Evolutionary conservation across 1,140 invertebrate species (phyloP).

Genomic region (Muscidifurax raptorellus): DNA sequence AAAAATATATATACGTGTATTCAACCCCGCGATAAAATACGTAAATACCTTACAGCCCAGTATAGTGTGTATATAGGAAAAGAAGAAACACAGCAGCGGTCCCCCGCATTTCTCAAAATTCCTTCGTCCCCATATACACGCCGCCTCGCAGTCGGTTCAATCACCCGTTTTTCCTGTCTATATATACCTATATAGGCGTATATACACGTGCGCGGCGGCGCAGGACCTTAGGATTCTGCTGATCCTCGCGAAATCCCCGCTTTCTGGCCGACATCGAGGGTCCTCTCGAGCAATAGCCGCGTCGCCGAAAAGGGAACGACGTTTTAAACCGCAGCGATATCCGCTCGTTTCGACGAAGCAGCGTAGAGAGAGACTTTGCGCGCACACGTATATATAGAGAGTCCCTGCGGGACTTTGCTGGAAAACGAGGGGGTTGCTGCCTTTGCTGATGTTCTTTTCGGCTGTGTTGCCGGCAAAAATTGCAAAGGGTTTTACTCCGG

Average conservation of each 20-base stretch:
- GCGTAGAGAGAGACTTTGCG: slow-evolving; percentile 58
- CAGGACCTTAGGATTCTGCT: slow-evolving; percentile 65
- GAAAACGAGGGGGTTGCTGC: slow-evolving; percentile 61
- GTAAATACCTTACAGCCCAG: slow-evolving; percentile 41
- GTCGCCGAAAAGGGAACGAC: slow-evolving; percentile 61
- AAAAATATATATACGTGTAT: not conserved
- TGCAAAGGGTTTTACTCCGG: slow-evolving; percentile 58
- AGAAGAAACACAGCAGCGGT: not conserved
- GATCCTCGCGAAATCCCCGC: slow-evolving; percentile 66
- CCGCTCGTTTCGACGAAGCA: slow-evolving; percentile 64
- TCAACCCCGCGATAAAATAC: slow-evolving; percentile 34
- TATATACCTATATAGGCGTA: not conserved
- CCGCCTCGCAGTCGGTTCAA: not conserved
- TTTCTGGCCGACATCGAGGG: slow-evolving; percentile 56
- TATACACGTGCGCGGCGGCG: not conserved
- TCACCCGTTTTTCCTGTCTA: slow-evolving; percentile 11
- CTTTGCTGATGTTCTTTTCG: slow-evolving; percentile 28
- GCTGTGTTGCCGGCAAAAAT: slow-evolving; percentile 60
- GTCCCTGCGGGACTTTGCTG: slow-evolving; percentile 64
- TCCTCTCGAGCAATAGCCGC: slow-evolving; percentile 61
- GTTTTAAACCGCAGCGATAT: slow-evolving; percentile 75
- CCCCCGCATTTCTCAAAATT: slow-evolving; percentile 29
- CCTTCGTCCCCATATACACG: not conserved
- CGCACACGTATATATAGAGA: slow-evolving; percentile 23
- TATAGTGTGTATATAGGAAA: not conserved